phyloP scores from a whole-genome alignment of 1,140 invertebrate genomes.

The Spodoptera litura region DNA sequence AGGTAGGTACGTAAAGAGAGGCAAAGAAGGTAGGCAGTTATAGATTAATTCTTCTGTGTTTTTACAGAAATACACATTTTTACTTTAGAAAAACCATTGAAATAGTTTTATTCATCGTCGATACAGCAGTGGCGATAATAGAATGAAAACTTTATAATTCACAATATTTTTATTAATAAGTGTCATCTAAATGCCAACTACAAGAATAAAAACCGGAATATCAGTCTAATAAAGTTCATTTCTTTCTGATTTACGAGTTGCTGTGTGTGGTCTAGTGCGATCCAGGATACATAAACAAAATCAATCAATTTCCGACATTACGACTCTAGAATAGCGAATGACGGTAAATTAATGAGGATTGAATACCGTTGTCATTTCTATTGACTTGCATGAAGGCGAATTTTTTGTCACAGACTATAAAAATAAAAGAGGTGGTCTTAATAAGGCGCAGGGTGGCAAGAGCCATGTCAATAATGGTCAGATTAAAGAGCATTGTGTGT shows the following conservation, averaged over 20 bases:
- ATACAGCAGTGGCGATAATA: too few species aligned
- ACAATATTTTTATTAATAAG: too few species aligned
- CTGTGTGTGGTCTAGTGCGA: slow-evolving; percentile 17
- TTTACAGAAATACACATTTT: too few species aligned
- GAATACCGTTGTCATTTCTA: slow-evolving; percentile 47
- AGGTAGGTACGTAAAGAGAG: too few species aligned
- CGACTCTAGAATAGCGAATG: slow-evolving; percentile 6
- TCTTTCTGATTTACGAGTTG: not conserved
- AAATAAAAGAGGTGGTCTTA: slow-evolving; percentile 56
- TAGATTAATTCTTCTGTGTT: too few species aligned
- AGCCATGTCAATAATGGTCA: slow-evolving; percentile 47
- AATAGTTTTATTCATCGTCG: too few species aligned
- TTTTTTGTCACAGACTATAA: slow-evolving; percentile 54
- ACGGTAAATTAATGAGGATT: slow-evolving; percentile 33
- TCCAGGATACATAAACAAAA: slow-evolving; percentile 30
- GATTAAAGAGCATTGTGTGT: slow-evolving; percentile 48
- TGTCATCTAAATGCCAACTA: too few species aligned
- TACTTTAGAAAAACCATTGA: too few species aligned
- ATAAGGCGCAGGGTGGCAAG: slow-evolving; percentile 55
- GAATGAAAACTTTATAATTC: too few species aligned
- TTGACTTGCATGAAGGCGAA: slow-evolving; percentile 62
- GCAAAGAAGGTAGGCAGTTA: too few species aligned
- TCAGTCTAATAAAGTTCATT: not conserved
- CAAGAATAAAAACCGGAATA: too few species aligned
- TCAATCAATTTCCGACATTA: slow-evolving; percentile 37